Evolutionary conservation across 2,888 invertebrate species (phyloP).

Genomic region (Fragum sueziense): DNA sequence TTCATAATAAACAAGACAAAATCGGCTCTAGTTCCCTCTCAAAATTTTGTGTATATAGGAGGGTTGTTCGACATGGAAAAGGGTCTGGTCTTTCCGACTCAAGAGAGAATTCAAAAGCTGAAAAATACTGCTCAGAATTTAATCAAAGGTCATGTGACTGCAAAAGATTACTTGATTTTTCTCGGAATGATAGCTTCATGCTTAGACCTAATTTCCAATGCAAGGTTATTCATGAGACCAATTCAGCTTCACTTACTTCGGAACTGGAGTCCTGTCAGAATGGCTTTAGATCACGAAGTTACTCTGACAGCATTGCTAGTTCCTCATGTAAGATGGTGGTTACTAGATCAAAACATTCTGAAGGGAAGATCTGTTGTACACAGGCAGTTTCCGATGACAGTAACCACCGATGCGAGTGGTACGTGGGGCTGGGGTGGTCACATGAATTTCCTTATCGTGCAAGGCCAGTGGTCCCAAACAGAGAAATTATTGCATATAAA

Average conservation of each 20-base stretch:
- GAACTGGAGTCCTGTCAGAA: conserved; percentile 26
- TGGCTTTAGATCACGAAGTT: conserved; percentile 3
- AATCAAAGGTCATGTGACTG: conserved; percentile 15
- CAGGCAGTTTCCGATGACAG: neutral
- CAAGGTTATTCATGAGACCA: too few relatives aligned
- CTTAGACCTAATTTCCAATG: conserved; percentile 45
- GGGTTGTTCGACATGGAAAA: conserved; percentile 20
- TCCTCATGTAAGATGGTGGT: conserved; percentile 32
- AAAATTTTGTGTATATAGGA: conserved; percentile 41
- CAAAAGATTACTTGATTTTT: conserved; percentile 24
- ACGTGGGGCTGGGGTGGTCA: conserved; percentile 45
- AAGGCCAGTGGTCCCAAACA: conserved; percentile 35
- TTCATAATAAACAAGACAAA: conserved; percentile 51
- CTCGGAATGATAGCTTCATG: conserved; percentile 44
- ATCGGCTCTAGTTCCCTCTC: conserved; percentile 35
- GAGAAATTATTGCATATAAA: conserved; percentile 39
- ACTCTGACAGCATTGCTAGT: conserved; percentile 17
- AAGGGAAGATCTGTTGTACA: conserved; percentile 20
- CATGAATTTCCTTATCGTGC: conserved; percentile 28
- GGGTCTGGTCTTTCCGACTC: conserved; percentile 37
- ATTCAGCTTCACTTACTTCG: conserved; percentile 30
- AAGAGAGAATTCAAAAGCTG: conserved; percentile 13
- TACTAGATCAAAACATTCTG: conserved; percentile 25
- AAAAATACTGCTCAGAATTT: neutral
- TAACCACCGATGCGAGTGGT: conserved; percentile 37